Percentiles rank a stretch among this genome's conserved stretches.
These are phyloP conservation scores for Taenioides sp. DNA, from an alignment of 2,797 vertebrate genomes.

Conservation along the genomic window DNA sequence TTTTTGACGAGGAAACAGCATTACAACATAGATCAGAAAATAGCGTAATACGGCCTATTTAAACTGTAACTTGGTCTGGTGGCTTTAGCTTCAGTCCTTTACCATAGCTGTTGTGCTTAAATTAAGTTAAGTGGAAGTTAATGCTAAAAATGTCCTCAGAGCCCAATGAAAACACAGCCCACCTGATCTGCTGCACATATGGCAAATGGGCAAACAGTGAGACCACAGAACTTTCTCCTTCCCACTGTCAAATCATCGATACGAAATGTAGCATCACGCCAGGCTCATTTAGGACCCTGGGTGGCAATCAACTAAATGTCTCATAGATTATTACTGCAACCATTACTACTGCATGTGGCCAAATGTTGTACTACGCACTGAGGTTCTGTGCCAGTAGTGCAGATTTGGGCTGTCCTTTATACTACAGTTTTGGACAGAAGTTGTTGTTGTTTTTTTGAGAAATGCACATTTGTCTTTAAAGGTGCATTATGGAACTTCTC, in stretches of 20 bases:
- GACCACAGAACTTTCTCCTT: background rate
- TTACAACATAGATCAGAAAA: too few species aligned
- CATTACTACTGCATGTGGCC: slow-evolving; percentile 8
- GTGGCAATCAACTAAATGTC: slow-evolving; percentile 2
- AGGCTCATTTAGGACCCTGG: slow-evolving; percentile 7
- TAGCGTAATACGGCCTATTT: too few species aligned
- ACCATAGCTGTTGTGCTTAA: background rate
- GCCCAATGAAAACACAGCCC: background rate
- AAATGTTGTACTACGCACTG: background rate
- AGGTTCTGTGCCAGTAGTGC: background rate
- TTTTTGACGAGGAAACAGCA: too few species aligned
- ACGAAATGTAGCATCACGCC: background rate
- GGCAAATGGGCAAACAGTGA: slow-evolving; percentile 2
- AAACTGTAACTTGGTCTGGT: too few species aligned
- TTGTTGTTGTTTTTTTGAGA: background rate
- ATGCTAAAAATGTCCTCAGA: background rate
- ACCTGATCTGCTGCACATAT: slow-evolving; percentile 1
- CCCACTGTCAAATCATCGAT: slow-evolving; percentile 2
- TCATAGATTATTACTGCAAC: background rate
- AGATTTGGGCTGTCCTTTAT: background rate
- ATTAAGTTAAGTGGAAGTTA: background rate
- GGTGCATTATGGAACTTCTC: too few species aligned
- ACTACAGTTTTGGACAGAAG: background rate
- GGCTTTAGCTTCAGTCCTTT: background rate
- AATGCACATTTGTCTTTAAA: background rate